Base-by-base conservation (phyloP, 1,140 invertebrate species). In the Eueides isabella region DNA sequence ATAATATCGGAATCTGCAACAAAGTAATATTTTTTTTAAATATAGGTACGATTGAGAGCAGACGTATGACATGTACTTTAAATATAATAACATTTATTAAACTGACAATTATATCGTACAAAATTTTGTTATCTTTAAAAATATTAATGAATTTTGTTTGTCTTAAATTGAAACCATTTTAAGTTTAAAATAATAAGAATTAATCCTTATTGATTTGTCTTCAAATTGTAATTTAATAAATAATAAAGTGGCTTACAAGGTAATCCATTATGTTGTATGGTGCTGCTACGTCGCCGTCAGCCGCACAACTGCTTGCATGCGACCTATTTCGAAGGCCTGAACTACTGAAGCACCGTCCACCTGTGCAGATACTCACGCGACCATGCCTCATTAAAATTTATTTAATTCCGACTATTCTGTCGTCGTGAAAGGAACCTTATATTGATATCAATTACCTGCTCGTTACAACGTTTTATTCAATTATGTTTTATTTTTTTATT, bases 1-100 rank as follows among this genome's bases (percentile, higher is more conserved):
- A 41, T 35, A 87, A 29, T 31, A 87, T 69, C 65, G 77, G 73
- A 55, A 78, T 80, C 85, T 87, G 82, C 26, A 35, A 44, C 31
- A 14, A 55, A 33, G 14, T n/a, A 64, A 44, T n/a, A 44, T 44
- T 5, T 12, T n/a, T 11, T 38, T 38, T 31, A 31, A 5, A 5
- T 31, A 31, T 31, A 31, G 31, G n/a, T n/a, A n/a, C n/a, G n/a
- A n/a, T n/a, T n/a, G n/a, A n/a, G n/a, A n/a, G n/a, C n/a, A n/a
- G n/a, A n/a, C n/a, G n/a, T n/a, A n/a, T n/a, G n/a, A 35, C 12
- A 38, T 38, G 2, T 38, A 38, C 35, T 38, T 38, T 16, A 12
- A 38, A 16, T 38, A 14, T 16, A 14, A 38, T 16, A 38, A 16
- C 16, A 12, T 38, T 5, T 14, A 38, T 0, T 9, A 2, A 44